Evolutionary conservation across 2,888 invertebrate species (phyloP), one percentile per base, ranked within the genome.

Genomic region (Sicus ferrugineus): DNA sequence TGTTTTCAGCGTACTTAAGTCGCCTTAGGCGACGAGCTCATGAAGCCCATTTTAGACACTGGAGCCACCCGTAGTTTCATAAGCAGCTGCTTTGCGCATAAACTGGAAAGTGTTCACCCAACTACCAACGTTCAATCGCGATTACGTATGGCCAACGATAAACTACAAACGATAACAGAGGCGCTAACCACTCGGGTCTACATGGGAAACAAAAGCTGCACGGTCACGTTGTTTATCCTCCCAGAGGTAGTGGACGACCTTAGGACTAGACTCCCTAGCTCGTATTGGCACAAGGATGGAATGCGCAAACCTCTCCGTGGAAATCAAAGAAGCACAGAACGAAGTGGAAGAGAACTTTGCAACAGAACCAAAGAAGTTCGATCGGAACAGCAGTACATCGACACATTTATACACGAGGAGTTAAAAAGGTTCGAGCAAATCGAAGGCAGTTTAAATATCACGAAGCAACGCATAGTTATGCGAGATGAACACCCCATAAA

Each of bases 401-500:
- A 5, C n/a, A 28, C 2, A 3, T 56, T 56, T 28, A 23, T 56
- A 11, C 1, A 4, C 2, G 28, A 56, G 30, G 56, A 56, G 4
- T 30, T 56, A 4, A 9, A 26, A 1, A 56, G 28, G 28, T 56
- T 56, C 16, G 56, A 23, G 5, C n/a, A 63, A 0, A 2, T 69
- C 2, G 21, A 56, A 6, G 58, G 68, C 2, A 11, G 42, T 1
- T 58, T 56, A 0, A 30, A 30, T 1, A 56, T 50, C 3, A 48
- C 68, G 0, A 23, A 30, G 2, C 64, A 64, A 2, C 42, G 23
- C 14, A 68, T 63, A 11, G 30, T 63, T 2, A 63, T 68, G 63
- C 50, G 16, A 3, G 68, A 68, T 16, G 68, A 67, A 3, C 5
- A 59, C 1, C 67, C 59, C 6, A 46, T 67, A 6, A 67, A 67